These are phyloP conservation scores for Metallyticus violacea DNA, from an alignment of 2,888 invertebrate species.

Conservation along the genomic window DNA sequence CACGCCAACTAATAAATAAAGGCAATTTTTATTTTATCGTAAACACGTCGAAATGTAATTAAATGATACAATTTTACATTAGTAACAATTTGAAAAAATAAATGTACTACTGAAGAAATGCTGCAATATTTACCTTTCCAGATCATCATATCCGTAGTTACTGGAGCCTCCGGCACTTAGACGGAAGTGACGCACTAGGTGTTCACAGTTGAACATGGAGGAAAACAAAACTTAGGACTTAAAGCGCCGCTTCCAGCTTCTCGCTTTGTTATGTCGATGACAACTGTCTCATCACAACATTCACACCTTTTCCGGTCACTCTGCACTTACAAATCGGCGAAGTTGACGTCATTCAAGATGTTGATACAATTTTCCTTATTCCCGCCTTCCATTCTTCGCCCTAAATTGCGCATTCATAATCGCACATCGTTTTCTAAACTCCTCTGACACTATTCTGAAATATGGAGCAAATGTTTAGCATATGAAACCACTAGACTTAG, in stretches of 20 bases:
- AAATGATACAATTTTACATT: no score
- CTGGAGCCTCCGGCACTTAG: background rate
- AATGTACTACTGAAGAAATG: no score
- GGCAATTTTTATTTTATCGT: no score
- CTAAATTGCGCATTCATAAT: no score
- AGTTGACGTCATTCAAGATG: background rate
- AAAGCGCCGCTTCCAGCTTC: background rate
- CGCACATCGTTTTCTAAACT: no score
- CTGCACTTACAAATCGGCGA: background rate
- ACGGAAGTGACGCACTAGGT: background rate
- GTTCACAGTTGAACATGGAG: background rate
- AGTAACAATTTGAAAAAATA: no score
- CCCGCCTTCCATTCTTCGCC: background rate
- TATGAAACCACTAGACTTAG: background rate
- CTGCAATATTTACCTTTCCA: background rate
- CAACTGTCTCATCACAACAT: background rate
- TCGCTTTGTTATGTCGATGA: background rate
- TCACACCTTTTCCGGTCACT: background rate
- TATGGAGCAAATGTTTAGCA: no score
- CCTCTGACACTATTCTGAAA: no score
- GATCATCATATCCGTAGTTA: slow-evolving; percentile 1
- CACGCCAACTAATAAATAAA: no score
- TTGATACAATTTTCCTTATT: background rate
- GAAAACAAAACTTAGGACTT: background rate
- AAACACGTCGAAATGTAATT: no score